Percentiles rank a stretch among this genome's conserved stretches.
These are phyloP conservation scores for Argyra leucocephala DNA, from an alignment of 2,888 invertebrate species.

Conservation along the genomic window DNA sequence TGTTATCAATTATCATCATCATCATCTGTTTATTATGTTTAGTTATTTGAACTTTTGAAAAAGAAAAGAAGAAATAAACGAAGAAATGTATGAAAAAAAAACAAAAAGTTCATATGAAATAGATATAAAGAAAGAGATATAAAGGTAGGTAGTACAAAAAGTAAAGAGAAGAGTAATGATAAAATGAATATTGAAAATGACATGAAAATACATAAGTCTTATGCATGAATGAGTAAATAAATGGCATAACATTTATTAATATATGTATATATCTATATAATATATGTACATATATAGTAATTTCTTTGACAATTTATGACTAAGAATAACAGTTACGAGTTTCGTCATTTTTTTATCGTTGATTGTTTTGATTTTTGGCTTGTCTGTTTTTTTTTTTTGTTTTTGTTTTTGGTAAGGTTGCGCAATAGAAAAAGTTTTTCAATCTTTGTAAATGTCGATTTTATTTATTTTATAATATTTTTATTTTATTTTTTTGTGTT, in stretches of 20 bases:
- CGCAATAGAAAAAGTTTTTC: neutral
- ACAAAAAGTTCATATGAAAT: too few species aligned
- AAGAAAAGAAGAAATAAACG: too few species aligned
- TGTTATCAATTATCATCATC: too few species aligned
- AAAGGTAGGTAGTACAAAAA: too few species aligned
- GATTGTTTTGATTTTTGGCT: neutral
- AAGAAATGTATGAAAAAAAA: too few species aligned
- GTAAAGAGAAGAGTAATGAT: neutral
- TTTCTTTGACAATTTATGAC: neutral
- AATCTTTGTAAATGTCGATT: neutral
- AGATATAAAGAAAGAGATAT: too few species aligned
- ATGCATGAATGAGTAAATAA: neutral
- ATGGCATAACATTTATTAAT: neutral
- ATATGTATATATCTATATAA: neutral
- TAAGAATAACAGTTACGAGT: neutral
- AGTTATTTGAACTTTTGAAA: too few species aligned
- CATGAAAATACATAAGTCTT: neutral
- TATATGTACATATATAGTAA: too few species aligned
- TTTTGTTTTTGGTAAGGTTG: neutral
- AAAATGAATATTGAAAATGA: neutral
- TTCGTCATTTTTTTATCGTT: too few species aligned
- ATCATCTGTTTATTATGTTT: too few species aligned
- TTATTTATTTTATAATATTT: neutral
- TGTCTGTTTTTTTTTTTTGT: neutral
- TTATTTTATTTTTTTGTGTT: neutral